phyloP scores from a whole-genome alignment of 2,888 invertebrate genomes.

The Cremastobaeus sp. region DNA sequence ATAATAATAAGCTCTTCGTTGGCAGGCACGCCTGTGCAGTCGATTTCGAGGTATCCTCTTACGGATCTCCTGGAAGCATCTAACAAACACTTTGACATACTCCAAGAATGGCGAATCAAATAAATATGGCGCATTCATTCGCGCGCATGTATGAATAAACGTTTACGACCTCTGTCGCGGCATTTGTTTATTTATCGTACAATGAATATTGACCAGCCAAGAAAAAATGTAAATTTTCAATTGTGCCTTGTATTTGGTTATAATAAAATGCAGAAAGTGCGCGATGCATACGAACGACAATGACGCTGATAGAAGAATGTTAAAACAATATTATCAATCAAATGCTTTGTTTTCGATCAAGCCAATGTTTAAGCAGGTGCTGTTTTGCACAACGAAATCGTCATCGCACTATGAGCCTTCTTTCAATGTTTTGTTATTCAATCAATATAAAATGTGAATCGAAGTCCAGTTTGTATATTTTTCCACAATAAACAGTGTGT shows the following conservation, averaged over 20 bases:
- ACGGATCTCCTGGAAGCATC: slow-evolving; percentile 6
- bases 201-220: slow-evolving; percentile 22
- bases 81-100: slow-evolving; percentile 16
- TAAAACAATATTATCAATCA: too few relatives aligned
- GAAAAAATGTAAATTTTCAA: slow-evolving; percentile 22
- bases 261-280: slow-evolving; percentile 27
- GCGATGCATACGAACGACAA: too few relatives aligned
- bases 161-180: neutral
- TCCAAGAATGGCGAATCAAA: slow-evolving; percentile 10
- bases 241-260: slow-evolving; percentile 22
- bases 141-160: slow-evolving; percentile 10
- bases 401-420: too few relatives aligned
- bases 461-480: too few relatives aligned
- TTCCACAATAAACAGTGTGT: too few relatives aligned
- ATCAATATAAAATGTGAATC: too few relatives aligned
- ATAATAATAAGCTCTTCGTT: slow-evolving; percentile 49
- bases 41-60: slow-evolving; percentile 21
- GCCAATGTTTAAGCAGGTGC: too few relatives aligned
- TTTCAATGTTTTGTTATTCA: too few relatives aligned
- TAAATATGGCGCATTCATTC: slow-evolving; percentile 28
- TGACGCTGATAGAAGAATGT: too few relatives aligned
- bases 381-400: too few relatives aligned
- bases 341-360: too few relatives aligned
- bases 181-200: slow-evolving; percentile 7
- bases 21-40: slow-evolving; percentile 30